A percentile compares a stretch with the other conserved stretches of the same genome.
Conservation (phyloP, 1,140 invertebrate species). For the Pseudachorutes palmiensis region DNA sequence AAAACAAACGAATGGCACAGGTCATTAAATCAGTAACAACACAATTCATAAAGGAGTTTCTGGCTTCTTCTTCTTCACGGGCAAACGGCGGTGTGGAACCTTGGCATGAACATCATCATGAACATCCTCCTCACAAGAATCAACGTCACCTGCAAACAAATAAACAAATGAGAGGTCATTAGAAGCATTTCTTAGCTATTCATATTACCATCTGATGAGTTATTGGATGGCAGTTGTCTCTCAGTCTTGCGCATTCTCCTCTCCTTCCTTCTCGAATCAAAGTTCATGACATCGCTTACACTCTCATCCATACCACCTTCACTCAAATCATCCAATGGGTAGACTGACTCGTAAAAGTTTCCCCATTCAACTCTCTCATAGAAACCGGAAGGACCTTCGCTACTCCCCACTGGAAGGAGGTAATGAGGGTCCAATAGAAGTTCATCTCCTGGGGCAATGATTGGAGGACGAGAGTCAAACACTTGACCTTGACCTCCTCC, state of each 20-base stretch:
- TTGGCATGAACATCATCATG: too few species aligned
- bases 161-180: background rate
- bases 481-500: slow-evolving; percentile 43
- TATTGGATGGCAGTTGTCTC: too few species aligned
- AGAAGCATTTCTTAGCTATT: too few species aligned
- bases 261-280: background rate
- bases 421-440: slow-evolving; percentile 31
- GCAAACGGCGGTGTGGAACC: too few species aligned
- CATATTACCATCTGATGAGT: too few species aligned
- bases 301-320: background rate
- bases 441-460: slow-evolving; percentile 28
- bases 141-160: slow-evolving; percentile 38
- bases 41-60: too few species aligned
- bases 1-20: too few species aligned
- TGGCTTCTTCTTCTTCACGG: too few species aligned
- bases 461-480: slow-evolving; percentile 23
- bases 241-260: background rate
- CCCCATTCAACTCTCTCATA: slow-evolving; percentile 39
- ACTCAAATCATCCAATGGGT: slow-evolving; percentile 21
- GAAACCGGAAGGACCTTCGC: slow-evolving; percentile 41
- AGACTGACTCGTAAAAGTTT: slow-evolving; percentile 50
- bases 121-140: slow-evolving; percentile 41
- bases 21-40: too few species aligned
- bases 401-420: slow-evolving; percentile 38
- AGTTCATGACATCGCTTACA: background rate